Conservation (phyloP, 2,113 vertebrate genomes). For the Mungos mungo region DNA sequence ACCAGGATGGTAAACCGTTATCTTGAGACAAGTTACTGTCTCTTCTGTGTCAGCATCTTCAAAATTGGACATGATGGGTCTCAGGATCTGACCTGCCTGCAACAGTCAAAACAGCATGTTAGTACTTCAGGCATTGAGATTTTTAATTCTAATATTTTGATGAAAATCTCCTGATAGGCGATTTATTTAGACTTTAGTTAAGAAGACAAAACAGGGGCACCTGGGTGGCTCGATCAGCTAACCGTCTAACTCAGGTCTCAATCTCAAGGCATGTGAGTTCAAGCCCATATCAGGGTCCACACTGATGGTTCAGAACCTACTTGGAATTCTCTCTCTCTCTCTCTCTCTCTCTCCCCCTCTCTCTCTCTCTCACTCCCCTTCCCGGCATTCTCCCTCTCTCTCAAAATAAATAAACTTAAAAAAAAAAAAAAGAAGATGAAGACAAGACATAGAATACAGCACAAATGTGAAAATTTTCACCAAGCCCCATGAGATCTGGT, state of each 20-base stretch:
- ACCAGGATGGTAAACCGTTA: constrained; percentile 91
- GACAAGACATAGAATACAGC: neutral
- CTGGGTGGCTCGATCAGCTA: too few species aligned
- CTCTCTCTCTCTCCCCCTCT: too few species aligned
- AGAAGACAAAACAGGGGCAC: neutral
- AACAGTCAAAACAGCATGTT: neutral
- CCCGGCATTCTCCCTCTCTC: too few species aligned
- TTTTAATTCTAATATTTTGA: neutral
- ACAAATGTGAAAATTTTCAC: neutral
- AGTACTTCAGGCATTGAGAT: neutral
- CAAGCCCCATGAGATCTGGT: neutral
- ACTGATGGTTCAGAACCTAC: too few species aligned
- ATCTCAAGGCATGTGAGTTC: too few species aligned
- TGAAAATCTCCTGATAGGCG: neutral
- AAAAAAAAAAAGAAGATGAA: neutral
- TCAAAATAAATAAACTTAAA: neutral
- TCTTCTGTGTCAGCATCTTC: constrained; percentile 91
- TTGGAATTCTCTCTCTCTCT: too few species aligned
- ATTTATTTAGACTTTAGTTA: neutral
- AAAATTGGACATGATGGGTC: constrained; percentile 72
- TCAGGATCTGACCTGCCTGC: neutral
- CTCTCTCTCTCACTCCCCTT: too few species aligned
- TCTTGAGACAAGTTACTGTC: constrained; percentile 86
- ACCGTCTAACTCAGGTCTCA: too few species aligned
- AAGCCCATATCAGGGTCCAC: too few species aligned